Conservation (phyloP, 2,797 vertebrate species). For the Periophthalmus magnuspinnatus region DNA sequence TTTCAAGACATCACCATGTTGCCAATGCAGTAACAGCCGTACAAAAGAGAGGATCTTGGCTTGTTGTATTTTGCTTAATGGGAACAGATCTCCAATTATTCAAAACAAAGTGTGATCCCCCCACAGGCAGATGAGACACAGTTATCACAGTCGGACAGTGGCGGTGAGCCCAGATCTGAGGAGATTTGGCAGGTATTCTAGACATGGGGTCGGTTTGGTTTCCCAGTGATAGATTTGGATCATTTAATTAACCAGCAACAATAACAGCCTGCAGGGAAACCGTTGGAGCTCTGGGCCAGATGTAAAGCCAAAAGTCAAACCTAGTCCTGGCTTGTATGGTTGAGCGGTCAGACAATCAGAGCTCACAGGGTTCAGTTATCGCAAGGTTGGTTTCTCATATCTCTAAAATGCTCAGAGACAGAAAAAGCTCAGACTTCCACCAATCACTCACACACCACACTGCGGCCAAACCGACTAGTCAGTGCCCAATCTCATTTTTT, state of each 20-base stretch:
- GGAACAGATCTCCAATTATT: background rate
- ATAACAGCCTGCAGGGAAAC: constrained; percentile 4
- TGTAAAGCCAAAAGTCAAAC: constrained; percentile 19
- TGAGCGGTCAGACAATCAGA: background rate
- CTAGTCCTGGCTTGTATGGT: background rate
- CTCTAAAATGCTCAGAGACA: no score
- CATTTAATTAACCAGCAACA: constrained; percentile 4
- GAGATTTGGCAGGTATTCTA: background rate
- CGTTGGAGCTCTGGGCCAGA: constrained; percentile 25
- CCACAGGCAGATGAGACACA: background rate
- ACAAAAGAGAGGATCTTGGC: background rate
- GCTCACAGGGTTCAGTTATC: no score
- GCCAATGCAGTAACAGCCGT: no score
- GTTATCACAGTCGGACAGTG: background rate
- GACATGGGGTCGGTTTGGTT: background rate
- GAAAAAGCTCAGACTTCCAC: no score
- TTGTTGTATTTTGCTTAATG: background rate
- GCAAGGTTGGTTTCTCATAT: no score
- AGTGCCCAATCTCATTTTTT: no score
- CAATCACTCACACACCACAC: no score
- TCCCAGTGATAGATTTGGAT: background rate
- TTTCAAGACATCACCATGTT: background rate
- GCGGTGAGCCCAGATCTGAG: background rate
- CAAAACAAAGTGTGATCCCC: background rate
- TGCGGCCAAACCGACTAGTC: no score